These are phyloP conservation scores for Therioaphis trifolii DNA, from an alignment of 2,888 invertebrate species.

Conservation along the genomic window DNA sequence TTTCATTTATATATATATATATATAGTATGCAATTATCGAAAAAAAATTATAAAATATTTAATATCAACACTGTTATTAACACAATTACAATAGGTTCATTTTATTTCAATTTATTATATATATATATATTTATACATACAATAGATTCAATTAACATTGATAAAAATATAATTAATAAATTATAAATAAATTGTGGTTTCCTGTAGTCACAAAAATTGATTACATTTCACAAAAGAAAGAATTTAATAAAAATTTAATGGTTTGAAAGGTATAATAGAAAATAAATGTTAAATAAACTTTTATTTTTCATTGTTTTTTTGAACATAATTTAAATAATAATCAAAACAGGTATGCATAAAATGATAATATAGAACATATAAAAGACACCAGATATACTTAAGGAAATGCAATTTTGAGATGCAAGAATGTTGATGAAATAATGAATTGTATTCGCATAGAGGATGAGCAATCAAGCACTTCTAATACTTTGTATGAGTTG, in stretches of 20 bases:
- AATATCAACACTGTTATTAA: background rate
- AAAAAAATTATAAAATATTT: background rate
- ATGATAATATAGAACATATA: constrained; percentile 21
- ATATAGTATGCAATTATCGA: too few relatives aligned
- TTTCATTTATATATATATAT: too few relatives aligned
- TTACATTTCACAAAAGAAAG: constrained; percentile 15
- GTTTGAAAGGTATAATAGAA: background rate
- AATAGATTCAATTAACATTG: constrained; percentile 48
- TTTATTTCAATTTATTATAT: constrained; percentile 49
- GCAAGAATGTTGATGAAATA: constrained; percentile 44
- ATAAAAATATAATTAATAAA: constrained; percentile 42
- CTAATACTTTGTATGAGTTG: constrained; percentile 97
- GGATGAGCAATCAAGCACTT: constrained; percentile 71
- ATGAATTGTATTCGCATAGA: background rate
- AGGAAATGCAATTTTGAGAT: constrained; percentile 35
- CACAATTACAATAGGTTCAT: background rate
- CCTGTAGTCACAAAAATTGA: background rate
- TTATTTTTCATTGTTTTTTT: constrained; percentile 6
- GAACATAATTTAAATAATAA: background rate
- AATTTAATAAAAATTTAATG: background rate
- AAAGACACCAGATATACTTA: constrained; percentile 20
- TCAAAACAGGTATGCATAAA: background rate
- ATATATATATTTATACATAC: background rate
- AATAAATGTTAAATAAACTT: background rate
- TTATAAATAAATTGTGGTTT: constrained; percentile 22